These are phyloP conservation scores for Tetragonula clypearis DNA, from an alignment of 1,140 invertebrate genomes.

Conservation along the genomic window DNA sequence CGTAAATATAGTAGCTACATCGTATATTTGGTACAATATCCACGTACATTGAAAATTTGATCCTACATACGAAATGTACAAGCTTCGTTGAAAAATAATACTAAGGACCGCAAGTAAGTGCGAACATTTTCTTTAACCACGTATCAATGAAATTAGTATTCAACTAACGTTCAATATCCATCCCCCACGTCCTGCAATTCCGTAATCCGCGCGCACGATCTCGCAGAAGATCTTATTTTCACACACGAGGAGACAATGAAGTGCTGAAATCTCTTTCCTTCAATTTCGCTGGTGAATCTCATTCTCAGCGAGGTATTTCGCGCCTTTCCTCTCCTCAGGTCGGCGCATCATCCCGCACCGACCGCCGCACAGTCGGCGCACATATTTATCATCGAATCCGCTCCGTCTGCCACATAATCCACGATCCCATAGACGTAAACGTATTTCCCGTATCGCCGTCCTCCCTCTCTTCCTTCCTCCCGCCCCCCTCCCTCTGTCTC, in stretches of 20 bases:
- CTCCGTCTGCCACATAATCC: slow-evolving; percentile 60
- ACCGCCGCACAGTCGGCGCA: slow-evolving; percentile 13
- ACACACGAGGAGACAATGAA: neutral
- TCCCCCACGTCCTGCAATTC: neutral
- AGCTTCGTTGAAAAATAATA: neutral
- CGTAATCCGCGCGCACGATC: no score
- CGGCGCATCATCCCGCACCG: slow-evolving; percentile 10
- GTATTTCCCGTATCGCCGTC: neutral
- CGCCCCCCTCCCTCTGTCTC: no score
- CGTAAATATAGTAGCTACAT: neutral
- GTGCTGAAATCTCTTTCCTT: slow-evolving; percentile 1
- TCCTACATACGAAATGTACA: neutral
- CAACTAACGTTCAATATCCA: neutral
- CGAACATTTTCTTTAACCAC: neutral
- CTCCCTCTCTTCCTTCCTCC: no score
- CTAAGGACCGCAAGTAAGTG: no score
- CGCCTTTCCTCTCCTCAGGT: neutral
- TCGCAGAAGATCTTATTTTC: neutral
- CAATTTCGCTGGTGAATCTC: slow-evolving; percentile 2
- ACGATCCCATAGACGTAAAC: slow-evolving; percentile 45
- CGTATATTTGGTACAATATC: no score
- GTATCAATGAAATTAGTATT: no score
- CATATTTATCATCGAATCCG: slow-evolving; percentile 65
- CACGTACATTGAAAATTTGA: no score
- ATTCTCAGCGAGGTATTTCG: neutral